Base-by-base conservation (phyloP, 2,113 vertebrate genomes). In the Zingel zingel region DNA sequence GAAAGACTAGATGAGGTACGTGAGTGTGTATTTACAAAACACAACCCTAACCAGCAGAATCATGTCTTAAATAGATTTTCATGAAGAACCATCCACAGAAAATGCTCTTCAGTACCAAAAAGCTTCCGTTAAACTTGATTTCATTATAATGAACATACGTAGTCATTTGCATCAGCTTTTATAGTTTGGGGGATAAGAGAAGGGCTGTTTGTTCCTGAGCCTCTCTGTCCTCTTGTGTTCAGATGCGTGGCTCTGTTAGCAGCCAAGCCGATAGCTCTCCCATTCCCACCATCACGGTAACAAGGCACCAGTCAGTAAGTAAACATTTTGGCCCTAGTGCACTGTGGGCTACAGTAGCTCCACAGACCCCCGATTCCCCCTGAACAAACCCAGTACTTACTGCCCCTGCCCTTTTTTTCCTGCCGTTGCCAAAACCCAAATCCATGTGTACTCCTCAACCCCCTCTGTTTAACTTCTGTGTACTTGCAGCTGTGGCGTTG, bases 1-100 rank as follows among this genome's bases (percentile, higher is more conserved):
- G 96, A 97, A 73, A 93, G 95, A 83, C 94, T 97, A 69, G 95
- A 95, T 10, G 96, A 97, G 94, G 97, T 97, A 93, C 56, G 19
- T 16, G 19, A 74, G n/a, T 19, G 21, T 58, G 3, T 50, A 3
- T 6, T 47, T 48, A 45, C 8, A 2, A 62, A 54, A 65, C 58
- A 25, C 59, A 72, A 57, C 43, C 5, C 23, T 63, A 39, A 84
- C 21, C 69, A 56, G 0, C 73, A 69, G 43, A 18, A 65, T 39
- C 43, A 54, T 86, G 61, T 78, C 27, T 83, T 65, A 75, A 51
- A 61, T 62, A 9, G 65, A 63, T 66, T 19, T 48, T 57, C 15
- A 61, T 56, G 21, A 66, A 62, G 11, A 50, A 30, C 13, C 16
- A 30, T 27, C 21, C 47, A 10, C 33, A 66, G 27, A 47, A 76